Evolutionary conservation across 2,113 vertebrate genomes (phyloP), one percentile per base, ranked within the genome.

Genomic region (Phyllostomus discolor): DNA sequence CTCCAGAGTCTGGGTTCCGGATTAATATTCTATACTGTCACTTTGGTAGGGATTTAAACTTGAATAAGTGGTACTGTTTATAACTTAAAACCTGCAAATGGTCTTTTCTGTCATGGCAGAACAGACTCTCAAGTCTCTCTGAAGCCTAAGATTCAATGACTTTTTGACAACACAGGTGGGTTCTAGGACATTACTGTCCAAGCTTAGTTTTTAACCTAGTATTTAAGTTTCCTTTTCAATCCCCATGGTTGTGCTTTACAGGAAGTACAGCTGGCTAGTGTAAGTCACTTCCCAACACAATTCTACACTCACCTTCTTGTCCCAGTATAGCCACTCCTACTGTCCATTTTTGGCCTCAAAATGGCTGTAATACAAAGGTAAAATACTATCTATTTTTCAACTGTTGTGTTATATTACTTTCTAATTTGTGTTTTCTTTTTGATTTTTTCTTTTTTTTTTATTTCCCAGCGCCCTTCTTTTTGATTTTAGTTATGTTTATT

Each of bases 31-130:
- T 70, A 79, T 22, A 41, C 16, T 78, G 16, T 57, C 46, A 79
- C n/a, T 83, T 59, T 73, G 75, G 41, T 24, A 72, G 48, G 31
- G n/a, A 90, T 83, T 95, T 92, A 88, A 96, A 54, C 46, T 72
- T 69, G 83, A 83, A 16, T 66, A 96, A 69, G 75, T 80, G 35
- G 41, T 33, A 82, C 0, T 79, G 41, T 79, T 87, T 75, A 90
- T 70, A 11, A 33, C 88, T 82, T 79, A 85, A 94, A 96, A 95
- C 33, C 35, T 91, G 26, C n/a, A 89, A 88, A 57, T n/a, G 33
- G 19, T 62, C 69, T 24, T 75, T 95, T 94, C 31, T 89, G 22
- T 87, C 50, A 72, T 14, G 11, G 52, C 43, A 69, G n/a, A 84
- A 91, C 15, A 80, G n/a, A 31, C 19, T 57, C 31, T 62, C 38